Evolutionary conservation across 2,113 vertebrate genomes (phyloP), one percentile per base, ranked within the genome.

Genomic region (Spea multiplicata): DNA sequence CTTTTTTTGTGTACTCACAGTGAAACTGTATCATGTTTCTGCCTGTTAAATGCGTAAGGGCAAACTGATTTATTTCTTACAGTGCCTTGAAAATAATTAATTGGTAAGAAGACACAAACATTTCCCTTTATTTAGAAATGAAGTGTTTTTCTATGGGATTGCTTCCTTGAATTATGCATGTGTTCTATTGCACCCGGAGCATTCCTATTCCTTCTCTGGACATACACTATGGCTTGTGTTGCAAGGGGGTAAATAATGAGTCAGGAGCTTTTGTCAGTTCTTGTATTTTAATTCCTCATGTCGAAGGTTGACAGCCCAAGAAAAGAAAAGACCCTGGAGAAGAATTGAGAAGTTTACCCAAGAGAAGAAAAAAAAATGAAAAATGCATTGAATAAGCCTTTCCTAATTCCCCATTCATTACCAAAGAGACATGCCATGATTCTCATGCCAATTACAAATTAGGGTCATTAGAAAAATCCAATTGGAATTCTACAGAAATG

Each of bases 121-220:
- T n/a, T n/a, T n/a, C n/a, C n/a, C n/a, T n/a, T n/a, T n/a, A n/a
- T n/a, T n/a, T n/a, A n/a, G n/a, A n/a, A n/a, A n/a, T n/a, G n/a
- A n/a, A n/a, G n/a, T 78, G 5, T 52, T 52, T 52, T 52, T 52
- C 50, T 79, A 79, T n/a, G 30, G 44, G 68, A 72, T 16, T 13
- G 53, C 69, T 72, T 79, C 8, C 70, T 10, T 73, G 70, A 79
- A 72, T 73, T 72, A 72, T 71, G 52, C 48, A 73, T 73, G 70
- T 8, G 52, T 52, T 57, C 52, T 44, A 59, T n/a, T 48, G 66
- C 65, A 13, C 30, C n/a, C 64, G n/a, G 17, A 50, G 74, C 65
- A 57, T 57, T 9, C 4, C 12, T 12, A 59, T 3, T n/a, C 49
- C 44, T 53, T 68, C 49, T 68, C 5, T 3, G 49, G 44, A 67